Evolutionary conservation across 2,888 invertebrate species (phyloP), one percentile per base, ranked within the genome.

Genomic region (Drosophila anomelani): DNA sequence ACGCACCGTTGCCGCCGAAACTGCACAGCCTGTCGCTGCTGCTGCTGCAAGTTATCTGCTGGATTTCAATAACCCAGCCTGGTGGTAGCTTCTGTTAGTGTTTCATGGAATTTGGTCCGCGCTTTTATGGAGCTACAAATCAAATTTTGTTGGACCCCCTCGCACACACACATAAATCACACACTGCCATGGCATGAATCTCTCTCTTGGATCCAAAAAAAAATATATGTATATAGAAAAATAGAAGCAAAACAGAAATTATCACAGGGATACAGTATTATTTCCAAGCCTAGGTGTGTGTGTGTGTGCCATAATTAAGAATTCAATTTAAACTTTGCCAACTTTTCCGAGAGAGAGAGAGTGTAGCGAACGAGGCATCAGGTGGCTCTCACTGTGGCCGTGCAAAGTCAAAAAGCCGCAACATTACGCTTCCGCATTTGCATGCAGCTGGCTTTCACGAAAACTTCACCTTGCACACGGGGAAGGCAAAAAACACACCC

Each of bases 1-100:
- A 81, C 85, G 81, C 81, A 85, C 81, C 85, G 81, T 74, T 81
- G 85, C 34, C 51, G 51, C 49, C 55, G 57, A 41, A 49, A 53
- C 41, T 57, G 55, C 20, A 26, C 32, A 17, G 49, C 47, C 55
- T 13, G 64, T 26, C 26, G 9, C 51, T 17, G 55, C 41, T 41
- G 47, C 57, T 29, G 56, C 49, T 34, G 44, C 46, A 55, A 46
- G 75, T 55, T 80, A 68, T 79, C 64, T 64, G 58, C 41, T 74
- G 66, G 68, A 71, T 73, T 79, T 81, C 82, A 79, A 81, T 79
- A 81, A 73, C 79, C 69, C 58, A 44, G 55, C 34, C 69, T 56
- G 59, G 44, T 60, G 51, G 44, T 9, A 13, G 44, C 46, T 26
- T 57, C 43, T 43, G 46, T n/a, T 15, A 60, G 39, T 43, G 67